Base-by-base conservation (phyloP, 2,888 invertebrate species). In the Odontocerum albicorne region DNA sequence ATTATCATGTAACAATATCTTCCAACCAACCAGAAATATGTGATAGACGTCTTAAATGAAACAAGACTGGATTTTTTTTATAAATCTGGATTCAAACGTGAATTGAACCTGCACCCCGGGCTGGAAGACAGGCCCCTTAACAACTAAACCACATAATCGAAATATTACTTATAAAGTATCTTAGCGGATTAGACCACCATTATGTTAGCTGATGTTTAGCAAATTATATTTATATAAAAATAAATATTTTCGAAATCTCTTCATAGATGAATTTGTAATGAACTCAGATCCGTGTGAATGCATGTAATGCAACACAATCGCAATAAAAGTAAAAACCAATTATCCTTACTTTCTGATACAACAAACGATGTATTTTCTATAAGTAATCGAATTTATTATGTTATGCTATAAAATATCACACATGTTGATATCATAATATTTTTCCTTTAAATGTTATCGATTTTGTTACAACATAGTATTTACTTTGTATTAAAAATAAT, bases 381-480 rank as follows among this genome's bases (percentile, higher is more conserved):
- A 40, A 17, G 38, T 49, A 51, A 51, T 51, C 51, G 51, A 36
- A 43, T 51, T 42, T 50, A 50, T 50, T 40, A 33, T 42, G 32
- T 42, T 19, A 22, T 17, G 44, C 51, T 12, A 51, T 51, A 35
- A 51, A 51, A 44, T 38, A 40, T 44, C 21, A 20, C 40, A 16
- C 17, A 38, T 8, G 12, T n/a, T 7, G 8, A 27, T 27, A 8
- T 8, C 27, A 38, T 12, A 38, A 6, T 16, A 38, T 16, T 16
- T 38, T 38, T 13, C 17, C 4, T 38, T 12, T n/a, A 4, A 7
- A 7, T 38, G 17, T 4, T 38, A 38, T 13, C 17, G n/a, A 38
- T 38, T 16, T 13, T 38, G 16, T 38, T 33, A 13, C 33, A 33
- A 12, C 13, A 12, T 33, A 33, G n/a, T 33, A 33, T 33, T 33